Base-by-base conservation (phyloP, 2,888 invertebrate species). In the Chrysolina americana region DNA sequence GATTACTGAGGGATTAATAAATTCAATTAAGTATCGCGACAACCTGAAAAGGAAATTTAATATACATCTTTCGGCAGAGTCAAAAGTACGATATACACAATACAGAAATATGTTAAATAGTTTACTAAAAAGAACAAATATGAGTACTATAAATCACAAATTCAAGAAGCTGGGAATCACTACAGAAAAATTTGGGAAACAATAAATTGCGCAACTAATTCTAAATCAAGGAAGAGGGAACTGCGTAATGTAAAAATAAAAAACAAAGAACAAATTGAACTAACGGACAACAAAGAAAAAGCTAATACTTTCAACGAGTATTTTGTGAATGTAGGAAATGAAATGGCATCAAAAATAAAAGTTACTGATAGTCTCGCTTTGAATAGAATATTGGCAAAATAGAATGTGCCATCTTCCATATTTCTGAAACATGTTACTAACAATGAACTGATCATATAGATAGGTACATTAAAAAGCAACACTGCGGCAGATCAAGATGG, bases 131-230 rank as follows among this genome's bases (percentile, higher is more conserved):
- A 2, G 28, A 28, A 28, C 28, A 28, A 28, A 28, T 3, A 28
- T 28, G 28, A 28, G 28, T 28, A 28, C 28, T 28, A 28, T 28
- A 28, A 28, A 28, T 28, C 2, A 28, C 2, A 28, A 19, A 21
- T 59, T 15, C 21, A 28, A 28, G 59, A 59, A 2, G 59, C 13
- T n/a, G 59, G 59, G 21, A 59, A 59, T 59, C 23, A 59, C 23
- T 59, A 59, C 23, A 59, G 19, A 59, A 59, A 59, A 41, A 23
- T 63, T 63, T 21, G 36, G n/a, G 36, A 63, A 63, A 41, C 23
- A 36, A 63, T 63, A n/a, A 21, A 17, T 21, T 59, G 23, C 28
- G 59, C 59, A 10, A 5, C 59, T 9, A 59, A 59, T 21, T 17
- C 59, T 23, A 59, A 21, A 15, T 21, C 59, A 21, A 15, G 23